Conservation (phyloP, 1,140 invertebrate genomes). For the Samia ricini region DNA sequence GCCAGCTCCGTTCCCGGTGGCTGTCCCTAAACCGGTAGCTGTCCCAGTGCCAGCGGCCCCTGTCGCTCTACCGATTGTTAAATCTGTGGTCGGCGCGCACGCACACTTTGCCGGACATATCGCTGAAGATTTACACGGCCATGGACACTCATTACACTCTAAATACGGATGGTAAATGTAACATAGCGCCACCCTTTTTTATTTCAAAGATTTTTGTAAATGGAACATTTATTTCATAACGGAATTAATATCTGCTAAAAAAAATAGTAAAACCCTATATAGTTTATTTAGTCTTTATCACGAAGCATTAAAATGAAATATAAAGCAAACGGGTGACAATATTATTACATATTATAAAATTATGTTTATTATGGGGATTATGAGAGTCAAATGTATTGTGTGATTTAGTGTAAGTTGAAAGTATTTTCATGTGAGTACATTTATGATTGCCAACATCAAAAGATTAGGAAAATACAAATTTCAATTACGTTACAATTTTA, state of each 20-base stretch:
- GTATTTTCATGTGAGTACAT: conserved; percentile 17
- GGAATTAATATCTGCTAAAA: too few species aligned
- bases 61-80: conserved; percentile 48
- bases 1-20: conserved; percentile 68
- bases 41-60: conserved; percentile 60
- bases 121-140: conserved; percentile 18
- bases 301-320: background rate
- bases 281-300: background rate
- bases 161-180: conserved; percentile 33
- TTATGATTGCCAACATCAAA: background rate
- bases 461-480: background rate
- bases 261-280: background rate
- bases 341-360: conserved; percentile 27
- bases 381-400: conserved; percentile 37
- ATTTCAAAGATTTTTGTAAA: conserved; percentile 4
- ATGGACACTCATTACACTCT: conserved; percentile 22
- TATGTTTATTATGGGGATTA: conserved; percentile 42
- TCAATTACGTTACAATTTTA: background rate
- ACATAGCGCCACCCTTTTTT: conserved; percentile 12
- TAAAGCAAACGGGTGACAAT: conserved; percentile 21
- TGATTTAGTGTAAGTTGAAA: conserved; percentile 52
- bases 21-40: conserved; percentile 62
- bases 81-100: conserved; percentile 28
- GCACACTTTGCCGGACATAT: conserved; percentile 10
- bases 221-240: background rate